These are phyloP conservation scores for Salminus brasiliensis DNA, from an alignment of 2,113 vertebrate species.

Conservation along the genomic window DNA sequence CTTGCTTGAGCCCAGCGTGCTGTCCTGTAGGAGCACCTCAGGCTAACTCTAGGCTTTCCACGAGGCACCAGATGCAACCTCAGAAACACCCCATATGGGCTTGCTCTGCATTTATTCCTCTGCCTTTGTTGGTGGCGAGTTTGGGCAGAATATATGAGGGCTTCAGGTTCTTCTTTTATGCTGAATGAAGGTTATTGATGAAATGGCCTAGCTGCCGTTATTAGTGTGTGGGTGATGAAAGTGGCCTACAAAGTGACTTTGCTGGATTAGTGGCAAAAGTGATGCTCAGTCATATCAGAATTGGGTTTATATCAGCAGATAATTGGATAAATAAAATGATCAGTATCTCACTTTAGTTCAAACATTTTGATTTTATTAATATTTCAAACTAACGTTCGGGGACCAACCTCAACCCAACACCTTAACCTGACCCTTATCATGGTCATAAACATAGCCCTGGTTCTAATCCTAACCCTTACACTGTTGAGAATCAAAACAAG, in stretches of 20 bases:
- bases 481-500: too few relatives aligned
- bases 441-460: too few relatives aligned
- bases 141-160: not conserved
- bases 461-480: too few relatives aligned
- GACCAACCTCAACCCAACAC: too few relatives aligned
- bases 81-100: constrained; percentile 22
- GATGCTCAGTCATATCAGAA: not conserved
- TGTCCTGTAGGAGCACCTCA: constrained; percentile 21
- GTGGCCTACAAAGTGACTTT: not conserved
- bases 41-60: constrained; percentile 13
- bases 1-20: constrained; percentile 2
- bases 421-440: too few relatives aligned
- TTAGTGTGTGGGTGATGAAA: constrained; percentile 12
- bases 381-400: too few relatives aligned
- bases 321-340: too few relatives aligned
- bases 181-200: constrained; percentile 34
- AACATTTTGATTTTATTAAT: too few relatives aligned
- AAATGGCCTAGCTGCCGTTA: not conserved
- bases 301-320: too few relatives aligned
- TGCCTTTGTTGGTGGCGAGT: constrained; percentile 15
- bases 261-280: not conserved
- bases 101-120: constrained; percentile 22
- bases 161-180: not conserved
- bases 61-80: constrained; percentile 1
- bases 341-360: too few relatives aligned